phyloP scores from a whole-genome alignment of 2,888 invertebrate species.

The Taphrorychus bicolor region DNA sequence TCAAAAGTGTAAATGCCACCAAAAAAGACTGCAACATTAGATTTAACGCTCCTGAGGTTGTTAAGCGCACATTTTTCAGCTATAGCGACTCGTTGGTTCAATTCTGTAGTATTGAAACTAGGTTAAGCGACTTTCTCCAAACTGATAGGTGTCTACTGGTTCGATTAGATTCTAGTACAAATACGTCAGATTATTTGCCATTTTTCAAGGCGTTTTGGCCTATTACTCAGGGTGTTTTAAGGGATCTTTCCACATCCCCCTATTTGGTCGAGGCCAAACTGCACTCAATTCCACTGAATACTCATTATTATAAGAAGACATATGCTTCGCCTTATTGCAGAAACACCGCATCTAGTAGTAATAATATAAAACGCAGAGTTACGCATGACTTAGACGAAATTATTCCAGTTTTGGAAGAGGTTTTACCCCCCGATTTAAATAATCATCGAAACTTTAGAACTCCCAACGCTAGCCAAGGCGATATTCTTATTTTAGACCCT shows the following conservation, averaged over 20 bases:
- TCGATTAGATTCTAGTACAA: conserved; percentile 6
- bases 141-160: conserved; percentile 42
- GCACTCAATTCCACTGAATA: background rate
- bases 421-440: conserved; percentile 19
- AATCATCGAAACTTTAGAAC: conserved; percentile 19
- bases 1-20: conserved; percentile 17
- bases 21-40: conserved; percentile 17
- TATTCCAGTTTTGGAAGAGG: conserved; percentile 52
- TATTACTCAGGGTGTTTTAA: background rate
- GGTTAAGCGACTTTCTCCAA: conserved; percentile 43
- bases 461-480: conserved; percentile 24
- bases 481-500: conserved; percentile 59
- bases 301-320: conserved; percentile 20
- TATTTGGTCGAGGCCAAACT: background rate
- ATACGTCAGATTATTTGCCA: conserved; percentile 43
- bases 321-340: conserved; percentile 32
- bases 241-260: background rate
- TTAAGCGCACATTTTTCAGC: conserved; percentile 39
- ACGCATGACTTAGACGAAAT: conserved; percentile 55
- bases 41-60: conserved; percentile 4
- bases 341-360: conserved; percentile 20
- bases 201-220: conserved; percentile 30
- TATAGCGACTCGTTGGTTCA: conserved; percentile 52
- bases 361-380: conserved; percentile 35
- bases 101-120: conserved; percentile 35